A percentile compares a stretch with the other conserved stretches of the same genome.
Conservation (phyloP, 2,113 vertebrate genomes). For the Pygoscelis adeliae region DNA sequence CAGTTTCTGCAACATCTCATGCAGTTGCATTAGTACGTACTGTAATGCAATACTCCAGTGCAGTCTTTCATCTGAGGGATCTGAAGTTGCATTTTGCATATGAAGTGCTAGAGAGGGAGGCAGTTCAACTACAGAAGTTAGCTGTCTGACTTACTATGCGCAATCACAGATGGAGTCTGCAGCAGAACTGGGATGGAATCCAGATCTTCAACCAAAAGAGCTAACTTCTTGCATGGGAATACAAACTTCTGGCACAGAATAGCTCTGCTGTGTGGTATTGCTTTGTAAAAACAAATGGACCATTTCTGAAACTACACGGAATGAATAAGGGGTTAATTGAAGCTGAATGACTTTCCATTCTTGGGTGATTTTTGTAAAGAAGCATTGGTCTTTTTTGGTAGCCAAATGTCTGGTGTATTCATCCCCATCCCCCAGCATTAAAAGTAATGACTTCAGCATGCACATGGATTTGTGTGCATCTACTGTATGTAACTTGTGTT, state of each 20-base stretch:
- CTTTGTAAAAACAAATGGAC: not conserved
- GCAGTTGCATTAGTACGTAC: not conserved
- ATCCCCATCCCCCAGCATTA: not conserved
- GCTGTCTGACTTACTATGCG: not conserved
- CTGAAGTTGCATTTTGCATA: not conserved
- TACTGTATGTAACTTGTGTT: not conserved
- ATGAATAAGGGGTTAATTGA: not conserved
- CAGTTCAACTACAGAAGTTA: not conserved
- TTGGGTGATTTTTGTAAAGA: not conserved
- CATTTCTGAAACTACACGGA: not conserved
- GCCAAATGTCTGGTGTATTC: not conserved
- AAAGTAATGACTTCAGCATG: not conserved
- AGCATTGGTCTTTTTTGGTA: not conserved
- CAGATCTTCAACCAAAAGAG: not conserved
- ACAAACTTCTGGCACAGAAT: not conserved
- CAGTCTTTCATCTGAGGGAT: not conserved
- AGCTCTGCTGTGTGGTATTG: not conserved
- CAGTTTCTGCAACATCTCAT: not conserved
- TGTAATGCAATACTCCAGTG: not conserved
- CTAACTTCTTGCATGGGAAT: not conserved
- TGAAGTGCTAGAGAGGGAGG: not conserved
- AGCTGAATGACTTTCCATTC: not conserved
- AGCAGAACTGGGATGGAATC: not conserved
- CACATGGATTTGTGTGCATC: not conserved
- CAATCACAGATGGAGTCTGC: not conserved